Percentiles rank a stretch among this genome's conserved stretches.
These are phyloP conservation scores for Glaucopsyche alexis DNA, from an alignment of 2,888 invertebrate species.

Conservation along the genomic window DNA sequence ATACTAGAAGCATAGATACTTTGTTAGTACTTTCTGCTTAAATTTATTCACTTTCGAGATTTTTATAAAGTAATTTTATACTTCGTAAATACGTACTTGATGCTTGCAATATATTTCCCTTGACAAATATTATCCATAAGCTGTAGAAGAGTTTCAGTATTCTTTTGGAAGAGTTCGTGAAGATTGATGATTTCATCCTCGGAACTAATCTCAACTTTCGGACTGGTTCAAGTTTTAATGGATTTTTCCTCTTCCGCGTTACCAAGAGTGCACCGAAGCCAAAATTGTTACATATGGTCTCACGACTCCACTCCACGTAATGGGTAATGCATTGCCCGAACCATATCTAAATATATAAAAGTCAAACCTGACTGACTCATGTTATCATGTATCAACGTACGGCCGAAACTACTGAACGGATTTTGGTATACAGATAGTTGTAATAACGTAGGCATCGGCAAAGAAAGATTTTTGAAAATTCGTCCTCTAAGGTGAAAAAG, in stretches of 20 bases:
- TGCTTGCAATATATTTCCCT: neutral
- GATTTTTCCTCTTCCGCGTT: conserved; percentile 58
- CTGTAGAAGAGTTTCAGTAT: conserved; percentile 5
- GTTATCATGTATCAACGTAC: too few relatives aligned
- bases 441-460: too few relatives aligned
- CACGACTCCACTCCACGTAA: neutral
- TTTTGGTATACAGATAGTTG: too few relatives aligned
- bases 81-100: neutral
- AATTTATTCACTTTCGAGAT: neutral
- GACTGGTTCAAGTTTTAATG: conserved; percentile 65
- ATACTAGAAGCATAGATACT: neutral
- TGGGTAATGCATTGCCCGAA: neutral
- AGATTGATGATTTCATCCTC: conserved; percentile 67
- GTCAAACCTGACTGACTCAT: too few relatives aligned
- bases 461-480: too few relatives aligned
- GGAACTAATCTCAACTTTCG: conserved; percentile 62
- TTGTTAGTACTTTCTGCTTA: neutral
- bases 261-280: conserved; percentile 43
- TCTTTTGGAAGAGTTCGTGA: conserved; percentile 43
- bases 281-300: conserved; percentile 15
- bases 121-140: conserved; percentile 17
- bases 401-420: too few relatives aligned
- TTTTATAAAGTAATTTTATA: too few relatives aligned
- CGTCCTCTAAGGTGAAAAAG: too few relatives aligned
- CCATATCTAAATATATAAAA: too few relatives aligned